These are phyloP conservation scores for Aquatica leii DNA, from an alignment of 2,888 invertebrate species.

Conservation along the genomic window DNA sequence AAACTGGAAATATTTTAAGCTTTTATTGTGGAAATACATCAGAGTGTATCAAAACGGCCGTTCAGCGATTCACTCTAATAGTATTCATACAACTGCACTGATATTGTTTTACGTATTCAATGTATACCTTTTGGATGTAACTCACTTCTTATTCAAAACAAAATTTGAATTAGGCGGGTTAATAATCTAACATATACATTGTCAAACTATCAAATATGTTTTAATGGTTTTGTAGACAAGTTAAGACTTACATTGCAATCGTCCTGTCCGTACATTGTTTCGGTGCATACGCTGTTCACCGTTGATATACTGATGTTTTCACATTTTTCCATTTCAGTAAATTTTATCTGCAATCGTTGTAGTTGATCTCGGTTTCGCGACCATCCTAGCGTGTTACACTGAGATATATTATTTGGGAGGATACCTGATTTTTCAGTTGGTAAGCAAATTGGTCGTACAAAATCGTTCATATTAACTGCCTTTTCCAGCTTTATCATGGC, in stretches of 20 bases:
- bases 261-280: conserved; percentile 78
- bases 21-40: too few species aligned
- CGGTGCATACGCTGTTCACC: conserved; percentile 84
- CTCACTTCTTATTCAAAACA: too few species aligned
- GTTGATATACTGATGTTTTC: conserved; percentile 87
- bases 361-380: conserved; percentile 82
- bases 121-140: too few species aligned
- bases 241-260: conserved; percentile 77
- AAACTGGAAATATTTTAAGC: too few species aligned
- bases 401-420: conserved; percentile 54
- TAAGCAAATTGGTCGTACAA: conserved; percentile 83
- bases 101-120: too few species aligned
- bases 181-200: too few species aligned
- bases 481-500: conserved; percentile 83
- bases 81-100: too few species aligned
- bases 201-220: too few species aligned
- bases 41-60: too few species aligned
- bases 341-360: conserved; percentile 80
- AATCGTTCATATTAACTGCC: conserved; percentile 78
- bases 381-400: conserved; percentile 89
- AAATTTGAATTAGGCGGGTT: too few species aligned
- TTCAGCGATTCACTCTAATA: too few species aligned
- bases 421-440: conserved; percentile 66
- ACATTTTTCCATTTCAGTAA: conserved; percentile 81
- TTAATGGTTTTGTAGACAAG: too few species aligned